Evolutionary conservation across 2,888 invertebrate species (phyloP), one percentile per base, ranked within the genome.

Genomic region (Epirrhoe alternata): DNA sequence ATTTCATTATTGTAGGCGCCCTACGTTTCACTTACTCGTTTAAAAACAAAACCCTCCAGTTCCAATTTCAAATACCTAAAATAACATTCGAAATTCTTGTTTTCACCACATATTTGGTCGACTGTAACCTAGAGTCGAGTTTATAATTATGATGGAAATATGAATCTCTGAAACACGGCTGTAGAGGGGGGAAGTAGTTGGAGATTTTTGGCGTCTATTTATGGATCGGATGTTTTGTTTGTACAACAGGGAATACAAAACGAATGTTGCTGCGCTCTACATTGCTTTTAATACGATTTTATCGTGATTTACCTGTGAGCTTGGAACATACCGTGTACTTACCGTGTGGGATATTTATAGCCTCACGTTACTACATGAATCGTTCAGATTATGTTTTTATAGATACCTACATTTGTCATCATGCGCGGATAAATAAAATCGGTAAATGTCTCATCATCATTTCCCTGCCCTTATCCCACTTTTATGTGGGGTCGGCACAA

Each of bases 131-230:
- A 49, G 24, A 24, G 31, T 33, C 49, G 17, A 35, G 38, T 64
- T 67, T 57, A 57, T 53, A 17, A 64, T 60, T 56, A 64, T 64
- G 56, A 64, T 53, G 64, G 59, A 57, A 64, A 64, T 67, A 61
- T 66, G 65, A 61, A 60, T 64, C 60, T 56, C 63, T 16, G 51
- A 52, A 53, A 52, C 56, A 35, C 54, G 33, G 31, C 59, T 55
- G 16, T 33, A 12, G 30, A 61, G 62, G 72, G 71, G 72, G 75
- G 72, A 75, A 75, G 75, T 73, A 71, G 65, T 72, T 68, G 68
- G 68, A 69, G 61, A 70, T 72, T 76, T 73, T 71, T 70, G 68
- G 68, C 67, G 49, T 72, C 69, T 76, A 76, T 76, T 76, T 76
- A 68, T 58, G 70, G 70, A 73, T 76, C 74, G 74, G 73, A 76